A percentile compares a stretch with the other conserved stretches of the same genome.
Conservation (phyloP, 2,888 invertebrate genomes). For the Patella ulyssiponensis region DNA sequence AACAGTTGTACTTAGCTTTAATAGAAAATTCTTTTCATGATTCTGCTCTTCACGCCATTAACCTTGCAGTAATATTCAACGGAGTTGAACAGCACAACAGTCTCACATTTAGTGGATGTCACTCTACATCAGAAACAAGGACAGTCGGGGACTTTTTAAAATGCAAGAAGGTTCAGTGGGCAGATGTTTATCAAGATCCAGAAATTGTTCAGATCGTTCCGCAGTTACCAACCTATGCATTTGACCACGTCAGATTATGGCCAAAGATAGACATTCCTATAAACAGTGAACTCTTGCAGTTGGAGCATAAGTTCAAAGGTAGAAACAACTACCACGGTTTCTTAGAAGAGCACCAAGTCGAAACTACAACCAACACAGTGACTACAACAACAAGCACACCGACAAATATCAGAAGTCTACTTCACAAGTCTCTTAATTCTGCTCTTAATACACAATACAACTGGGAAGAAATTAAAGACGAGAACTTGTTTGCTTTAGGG, state of each 20-base stretch:
- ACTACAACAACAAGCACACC: neutral
- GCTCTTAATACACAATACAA: neutral
- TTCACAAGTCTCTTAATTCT: neutral
- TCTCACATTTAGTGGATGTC: neutral
- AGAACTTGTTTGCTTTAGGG: neutral
- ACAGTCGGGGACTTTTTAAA: neutral
- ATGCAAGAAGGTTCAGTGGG: neutral
- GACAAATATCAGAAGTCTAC: neutral
- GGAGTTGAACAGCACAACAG: neutral
- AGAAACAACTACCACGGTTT: neutral
- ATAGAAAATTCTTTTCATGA: neutral
- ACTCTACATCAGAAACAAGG: neutral
- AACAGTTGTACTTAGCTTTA: neutral
- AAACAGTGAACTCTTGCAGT: slow-evolving; percentile 1
- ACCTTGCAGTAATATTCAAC: neutral
- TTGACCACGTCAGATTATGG: neutral
- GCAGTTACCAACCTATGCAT: neutral
- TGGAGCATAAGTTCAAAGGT: neutral
- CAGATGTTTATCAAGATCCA: neutral
- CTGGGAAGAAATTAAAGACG: neutral
- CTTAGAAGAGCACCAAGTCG: neutral
- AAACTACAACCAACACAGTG: neutral
- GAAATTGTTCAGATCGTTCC: neutral
- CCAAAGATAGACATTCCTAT: neutral
- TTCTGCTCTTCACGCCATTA: neutral